Conservation (phyloP, 2,113 vertebrate species). For the Odobenus rosmarus region DNA sequence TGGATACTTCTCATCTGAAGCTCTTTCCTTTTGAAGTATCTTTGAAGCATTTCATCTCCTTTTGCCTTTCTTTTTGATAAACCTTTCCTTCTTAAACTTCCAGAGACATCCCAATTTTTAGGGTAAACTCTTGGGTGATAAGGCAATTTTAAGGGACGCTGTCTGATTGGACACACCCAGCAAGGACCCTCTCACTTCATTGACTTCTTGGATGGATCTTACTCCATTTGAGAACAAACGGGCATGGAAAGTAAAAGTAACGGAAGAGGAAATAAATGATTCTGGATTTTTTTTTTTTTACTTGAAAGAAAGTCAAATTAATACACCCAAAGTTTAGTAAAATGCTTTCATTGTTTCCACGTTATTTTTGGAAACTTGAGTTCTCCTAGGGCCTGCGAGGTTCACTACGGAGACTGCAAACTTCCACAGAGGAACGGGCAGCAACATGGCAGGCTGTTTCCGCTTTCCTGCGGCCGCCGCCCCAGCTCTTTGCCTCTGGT, state of each 20-base stretch:
- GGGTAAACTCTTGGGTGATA: background rate
- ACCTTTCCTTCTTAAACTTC: conserved; percentile 45
- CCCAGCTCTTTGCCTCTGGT: rapidly evolving
- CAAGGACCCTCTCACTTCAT: background rate
- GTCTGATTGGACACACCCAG: background rate
- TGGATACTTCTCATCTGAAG: conserved; percentile 63
- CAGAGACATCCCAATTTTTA: background rate
- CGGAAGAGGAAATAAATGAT: background rate
- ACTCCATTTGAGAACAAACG: background rate
- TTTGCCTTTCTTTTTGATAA: conserved; percentile 53
- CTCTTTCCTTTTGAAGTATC: conserved; percentile 43
- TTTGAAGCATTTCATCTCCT: conserved; percentile 61
- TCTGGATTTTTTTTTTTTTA: background rate
- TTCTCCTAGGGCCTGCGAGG: background rate
- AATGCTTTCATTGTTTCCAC: background rate
- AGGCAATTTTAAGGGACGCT: background rate
- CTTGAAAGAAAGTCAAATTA: background rate
- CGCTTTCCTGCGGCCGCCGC: rapidly evolving
- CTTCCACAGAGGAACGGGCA: rapidly evolving
- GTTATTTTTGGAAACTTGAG: background rate
- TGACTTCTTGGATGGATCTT: background rate
- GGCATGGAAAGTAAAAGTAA: conserved; percentile 29
- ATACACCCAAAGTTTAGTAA: background rate
- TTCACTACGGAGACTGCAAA: background rate
- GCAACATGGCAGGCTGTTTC: rapidly evolving